Evolutionary conservation across 2,113 vertebrate genomes (phyloP).

Genomic region (Seriola rivoliana): DNA sequence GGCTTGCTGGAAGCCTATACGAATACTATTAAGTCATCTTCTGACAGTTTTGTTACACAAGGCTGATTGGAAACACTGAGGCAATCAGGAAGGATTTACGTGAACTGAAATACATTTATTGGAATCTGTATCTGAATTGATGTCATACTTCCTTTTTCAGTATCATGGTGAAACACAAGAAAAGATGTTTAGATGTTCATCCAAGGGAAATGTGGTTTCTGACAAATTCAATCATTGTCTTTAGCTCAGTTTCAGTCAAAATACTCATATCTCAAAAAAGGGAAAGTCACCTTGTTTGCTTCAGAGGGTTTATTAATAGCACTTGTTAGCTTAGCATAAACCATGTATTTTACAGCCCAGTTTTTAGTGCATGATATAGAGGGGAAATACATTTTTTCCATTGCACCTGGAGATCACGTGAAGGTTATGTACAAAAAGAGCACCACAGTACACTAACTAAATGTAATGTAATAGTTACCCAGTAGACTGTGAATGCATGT

Average conservation of each 20-base stretch:
- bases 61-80: conserved; percentile 28
- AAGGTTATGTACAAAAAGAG: too few species aligned
- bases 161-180: not conserved
- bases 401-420: too few species aligned
- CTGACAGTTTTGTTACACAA: conserved; percentile 24
- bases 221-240: not conserved
- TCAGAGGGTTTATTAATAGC: not conserved
- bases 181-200: not conserved
- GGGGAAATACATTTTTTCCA: too few species aligned
- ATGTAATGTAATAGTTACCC: too few species aligned
- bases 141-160: not conserved
- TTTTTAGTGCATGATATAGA: too few species aligned
- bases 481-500: too few species aligned
- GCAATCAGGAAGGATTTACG: conserved; percentile 16
- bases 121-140: not conserved
- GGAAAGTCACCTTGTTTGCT: too few species aligned
- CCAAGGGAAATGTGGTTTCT: too few species aligned
- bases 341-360: too few species aligned
- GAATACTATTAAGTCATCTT: conserved; percentile 41
- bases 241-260: not conserved
- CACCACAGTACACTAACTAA: too few species aligned
- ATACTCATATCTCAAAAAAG: not conserved
- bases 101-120: conserved; percentile 20
- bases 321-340: not conserved
- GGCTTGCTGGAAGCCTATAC: conserved; percentile 14